Evolutionary conservation across 2,888 invertebrate genomes (phyloP).

Genomic region (Caenorhabditis imperialis): DNA sequence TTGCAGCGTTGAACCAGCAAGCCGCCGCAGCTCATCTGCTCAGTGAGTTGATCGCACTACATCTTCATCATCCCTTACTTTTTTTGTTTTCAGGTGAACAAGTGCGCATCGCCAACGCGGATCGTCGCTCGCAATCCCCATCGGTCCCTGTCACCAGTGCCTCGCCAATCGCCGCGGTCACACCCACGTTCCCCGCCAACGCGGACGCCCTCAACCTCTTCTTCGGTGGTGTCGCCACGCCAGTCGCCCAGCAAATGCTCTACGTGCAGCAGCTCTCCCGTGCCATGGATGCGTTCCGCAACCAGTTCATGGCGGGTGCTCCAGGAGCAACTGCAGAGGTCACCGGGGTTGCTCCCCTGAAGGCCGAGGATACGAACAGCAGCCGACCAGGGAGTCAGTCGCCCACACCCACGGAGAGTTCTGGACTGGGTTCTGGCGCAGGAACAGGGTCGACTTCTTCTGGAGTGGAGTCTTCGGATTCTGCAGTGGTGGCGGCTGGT

Average conservation of each 20-base stretch:
- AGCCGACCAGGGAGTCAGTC: slow-evolving; percentile 32
- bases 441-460: no score
- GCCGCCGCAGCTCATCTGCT: slow-evolving; percentile 56
- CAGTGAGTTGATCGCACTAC: slow-evolving; percentile 31
- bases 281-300: slow-evolving; percentile 59
- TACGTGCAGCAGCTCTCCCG: slow-evolving; percentile 55
- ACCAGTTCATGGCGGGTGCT: slow-evolving; percentile 17
- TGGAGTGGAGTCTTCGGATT: no score
- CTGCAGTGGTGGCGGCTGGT: background rate
- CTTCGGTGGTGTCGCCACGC: slow-evolving; percentile 45
- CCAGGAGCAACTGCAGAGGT: slow-evolving; percentile 38
- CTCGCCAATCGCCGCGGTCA: slow-evolving; percentile 30
- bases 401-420: slow-evolving; percentile 36
- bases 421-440: background rate
- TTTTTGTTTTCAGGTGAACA: slow-evolving; percentile 51
- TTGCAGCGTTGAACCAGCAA: slow-evolving; percentile 58
- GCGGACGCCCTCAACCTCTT: slow-evolving; percentile 55
- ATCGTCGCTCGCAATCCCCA: slow-evolving; percentile 50
- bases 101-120: slow-evolving; percentile 38
- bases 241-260: slow-evolving; percentile 52
- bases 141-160: slow-evolving; percentile 41
- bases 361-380: slow-evolving; percentile 24
- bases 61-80: no score
- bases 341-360: slow-evolving; percentile 16
- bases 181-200: slow-evolving; percentile 43